Evolutionary conservation across 2,113 vertebrate species (phyloP).

Genomic region (Limanda limanda): DNA sequence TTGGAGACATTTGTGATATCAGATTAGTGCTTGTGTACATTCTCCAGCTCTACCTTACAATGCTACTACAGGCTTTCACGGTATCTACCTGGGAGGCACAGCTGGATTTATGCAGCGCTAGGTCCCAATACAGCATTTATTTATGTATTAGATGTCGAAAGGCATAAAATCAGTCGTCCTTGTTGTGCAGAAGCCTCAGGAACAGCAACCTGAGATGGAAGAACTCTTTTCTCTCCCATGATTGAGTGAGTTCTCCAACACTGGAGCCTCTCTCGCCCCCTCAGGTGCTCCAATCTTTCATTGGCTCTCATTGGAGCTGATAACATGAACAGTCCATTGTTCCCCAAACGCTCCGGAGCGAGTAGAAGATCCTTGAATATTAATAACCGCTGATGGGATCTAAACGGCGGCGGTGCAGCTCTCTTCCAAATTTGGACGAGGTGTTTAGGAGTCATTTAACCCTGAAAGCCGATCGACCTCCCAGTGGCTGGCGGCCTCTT

Average conservation of each 20-base stretch:
- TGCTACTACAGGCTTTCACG: too few species aligned
- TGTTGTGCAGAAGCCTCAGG: not conserved
- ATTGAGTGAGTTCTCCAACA: not conserved
- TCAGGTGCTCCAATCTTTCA: not conserved
- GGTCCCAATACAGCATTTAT: not conserved
- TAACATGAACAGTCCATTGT: conserved; percentile 32
- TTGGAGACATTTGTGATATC: conserved; percentile 21
- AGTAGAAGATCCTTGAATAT: conserved; percentile 27
- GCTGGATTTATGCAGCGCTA: too few species aligned
- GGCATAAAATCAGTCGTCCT: not conserved
- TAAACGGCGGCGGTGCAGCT: conserved; percentile 7
- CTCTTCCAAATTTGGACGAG: conserved; percentile 35
- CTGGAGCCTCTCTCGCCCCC: not conserved
- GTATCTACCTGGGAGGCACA: too few species aligned
- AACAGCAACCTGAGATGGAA: not conserved
- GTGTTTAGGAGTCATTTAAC: conserved; percentile 49
- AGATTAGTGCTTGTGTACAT: conserved; percentile 11
- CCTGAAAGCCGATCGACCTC: conserved; percentile 58
- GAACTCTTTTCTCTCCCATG: not conserved
- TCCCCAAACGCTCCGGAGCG: conserved; percentile 5
- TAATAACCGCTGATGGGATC: conserved; percentile 16
- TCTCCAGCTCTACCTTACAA: too few species aligned
- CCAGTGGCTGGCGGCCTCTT: conserved; percentile 38
- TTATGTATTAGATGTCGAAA: not conserved
- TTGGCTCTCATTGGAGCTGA: conserved; percentile 4